phyloP scores from a whole-genome alignment of 2,888 invertebrate species.

The Hylaea fasciaria region DNA sequence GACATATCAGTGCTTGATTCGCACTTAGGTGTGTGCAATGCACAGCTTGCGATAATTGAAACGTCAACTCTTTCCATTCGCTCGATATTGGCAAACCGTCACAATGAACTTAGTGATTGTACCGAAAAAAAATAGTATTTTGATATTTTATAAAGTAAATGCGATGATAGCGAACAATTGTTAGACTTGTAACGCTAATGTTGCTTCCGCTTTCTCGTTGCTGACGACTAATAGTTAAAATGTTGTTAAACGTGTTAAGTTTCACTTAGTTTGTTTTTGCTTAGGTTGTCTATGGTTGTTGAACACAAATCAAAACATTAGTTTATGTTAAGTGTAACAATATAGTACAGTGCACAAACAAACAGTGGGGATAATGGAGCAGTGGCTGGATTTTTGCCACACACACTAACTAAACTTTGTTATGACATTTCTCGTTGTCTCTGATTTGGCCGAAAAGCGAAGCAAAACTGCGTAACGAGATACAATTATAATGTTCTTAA shows the following conservation, averaged over 20 bases:
- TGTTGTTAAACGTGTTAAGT: slow-evolving; percentile 49
- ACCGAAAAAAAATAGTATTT: slow-evolving; percentile 61
- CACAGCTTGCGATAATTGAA: slow-evolving; percentile 71
- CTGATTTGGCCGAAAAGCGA: not conserved
- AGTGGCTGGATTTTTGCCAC: not conserved
- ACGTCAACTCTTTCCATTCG: slow-evolving; percentile 64
- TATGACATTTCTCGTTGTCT: not conserved
- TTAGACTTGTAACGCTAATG: slow-evolving; percentile 63
- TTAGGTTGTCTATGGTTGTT: slow-evolving; percentile 41
- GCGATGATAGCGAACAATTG: slow-evolving; percentile 39
- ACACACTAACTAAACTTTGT: not conserved
- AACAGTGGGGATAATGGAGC: slow-evolving; percentile 2
- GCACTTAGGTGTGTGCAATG: slow-evolving; percentile 74
- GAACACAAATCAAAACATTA: slow-evolving; percentile 44
- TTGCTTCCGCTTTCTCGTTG: slow-evolving; percentile 77
- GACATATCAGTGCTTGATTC: slow-evolving; percentile 59
- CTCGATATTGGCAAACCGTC: slow-evolving; percentile 83
- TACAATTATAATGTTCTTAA: not conserved
- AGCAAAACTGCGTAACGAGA: not conserved
- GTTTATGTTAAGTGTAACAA: slow-evolving; percentile 37
- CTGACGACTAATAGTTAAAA: slow-evolving; percentile 58
- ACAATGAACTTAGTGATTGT: slow-evolving; percentile 68
- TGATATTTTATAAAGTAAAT: slow-evolving; percentile 55
- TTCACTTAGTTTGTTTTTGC: slow-evolving; percentile 48
- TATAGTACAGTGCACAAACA: slow-evolving; percentile 18